A percentile compares a stretch with the other conserved stretches of the same genome.
Evolutionary conservation across 2,888 invertebrate species (phyloP).

Genomic region (Caenorhabditis doughertyi): DNA sequence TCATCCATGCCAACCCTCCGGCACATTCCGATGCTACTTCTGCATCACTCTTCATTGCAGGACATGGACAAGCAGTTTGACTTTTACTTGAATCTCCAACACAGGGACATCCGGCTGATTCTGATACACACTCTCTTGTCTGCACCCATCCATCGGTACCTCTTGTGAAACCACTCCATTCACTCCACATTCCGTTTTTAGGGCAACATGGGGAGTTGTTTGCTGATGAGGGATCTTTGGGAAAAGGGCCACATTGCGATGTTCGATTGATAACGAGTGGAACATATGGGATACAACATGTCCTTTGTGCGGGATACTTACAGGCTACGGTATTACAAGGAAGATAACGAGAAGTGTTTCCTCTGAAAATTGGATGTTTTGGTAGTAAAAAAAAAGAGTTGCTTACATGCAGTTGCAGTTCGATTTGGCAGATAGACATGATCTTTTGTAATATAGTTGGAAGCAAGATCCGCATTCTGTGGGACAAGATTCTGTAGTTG

Average conservation of each 20-base stretch:
- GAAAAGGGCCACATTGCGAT: constrained; percentile 19
- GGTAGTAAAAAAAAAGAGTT: not conserved
- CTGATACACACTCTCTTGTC: constrained; percentile 1
- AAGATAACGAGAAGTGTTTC: not conserved
- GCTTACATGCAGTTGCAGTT: constrained; percentile 20
- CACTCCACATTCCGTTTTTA: constrained; percentile 23
- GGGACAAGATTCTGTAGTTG: constrained; percentile 12
- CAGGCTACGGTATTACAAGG: constrained; percentile 27
- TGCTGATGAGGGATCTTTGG: constrained; percentile 1
- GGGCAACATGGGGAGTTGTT: constrained; percentile 7
- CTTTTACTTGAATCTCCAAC: not conserved
- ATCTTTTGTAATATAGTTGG: not conserved
- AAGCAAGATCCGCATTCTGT: constrained; percentile 33
- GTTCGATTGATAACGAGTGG: constrained; percentile 15
- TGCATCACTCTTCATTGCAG: not conserved
- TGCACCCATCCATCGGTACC: not conserved
- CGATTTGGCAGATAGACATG: not conserved
- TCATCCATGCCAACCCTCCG: not conserved
- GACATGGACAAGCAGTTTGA: constrained; percentile 12
- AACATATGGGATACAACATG: constrained; percentile 32
- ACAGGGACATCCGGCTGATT: constrained; percentile 3
- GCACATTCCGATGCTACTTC: not conserved
- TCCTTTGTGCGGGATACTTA: constrained; percentile 35
- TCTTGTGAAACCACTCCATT: constrained; percentile 12
- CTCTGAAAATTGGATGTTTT: constrained; percentile 3